Evolutionary conservation across 2,113 vertebrate genomes (phyloP).

Genomic region (Tiliqua scincoides): DNA sequence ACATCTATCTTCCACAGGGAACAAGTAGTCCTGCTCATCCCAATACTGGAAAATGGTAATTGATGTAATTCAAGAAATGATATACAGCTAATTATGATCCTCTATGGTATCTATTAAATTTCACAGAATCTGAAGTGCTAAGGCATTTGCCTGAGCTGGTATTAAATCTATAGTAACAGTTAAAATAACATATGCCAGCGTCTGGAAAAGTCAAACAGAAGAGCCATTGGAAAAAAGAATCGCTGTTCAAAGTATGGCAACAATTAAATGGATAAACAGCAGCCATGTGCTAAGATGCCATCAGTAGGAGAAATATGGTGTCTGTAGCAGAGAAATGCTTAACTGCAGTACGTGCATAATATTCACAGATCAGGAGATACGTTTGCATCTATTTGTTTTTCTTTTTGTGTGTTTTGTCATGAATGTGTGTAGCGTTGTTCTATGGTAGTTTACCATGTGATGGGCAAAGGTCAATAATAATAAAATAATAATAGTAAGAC

Average conservation of each 20-base stretch:
- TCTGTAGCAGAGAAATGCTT: not conserved
- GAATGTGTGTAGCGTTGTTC: not conserved
- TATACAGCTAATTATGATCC: not conserved
- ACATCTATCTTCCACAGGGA: not conserved
- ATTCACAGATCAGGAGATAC: not conserved
- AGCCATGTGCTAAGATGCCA: not conserved
- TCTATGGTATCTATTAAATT: not conserved
- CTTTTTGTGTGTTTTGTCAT: not conserved
- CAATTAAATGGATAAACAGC: not conserved
- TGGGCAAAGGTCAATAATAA: not conserved
- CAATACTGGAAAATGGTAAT: not conserved
- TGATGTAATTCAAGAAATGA: constrained; percentile 6
- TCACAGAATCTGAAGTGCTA: not conserved
- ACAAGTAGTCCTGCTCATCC: not conserved
- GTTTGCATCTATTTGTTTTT: not conserved
- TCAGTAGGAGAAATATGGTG: not conserved
- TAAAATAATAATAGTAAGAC: not conserved
- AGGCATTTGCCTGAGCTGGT: not conserved
- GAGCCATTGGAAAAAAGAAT: too few species aligned
- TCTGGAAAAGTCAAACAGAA: not conserved
- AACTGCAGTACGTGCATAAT: not conserved
- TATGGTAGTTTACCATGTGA: not conserved
- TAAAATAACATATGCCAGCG: not conserved
- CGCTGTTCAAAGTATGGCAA: not conserved
- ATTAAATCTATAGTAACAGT: not conserved